Evolutionary conservation across 2,113 vertebrate genomes (phyloP).

Genomic region (Damaliscus lunatus): DNA sequence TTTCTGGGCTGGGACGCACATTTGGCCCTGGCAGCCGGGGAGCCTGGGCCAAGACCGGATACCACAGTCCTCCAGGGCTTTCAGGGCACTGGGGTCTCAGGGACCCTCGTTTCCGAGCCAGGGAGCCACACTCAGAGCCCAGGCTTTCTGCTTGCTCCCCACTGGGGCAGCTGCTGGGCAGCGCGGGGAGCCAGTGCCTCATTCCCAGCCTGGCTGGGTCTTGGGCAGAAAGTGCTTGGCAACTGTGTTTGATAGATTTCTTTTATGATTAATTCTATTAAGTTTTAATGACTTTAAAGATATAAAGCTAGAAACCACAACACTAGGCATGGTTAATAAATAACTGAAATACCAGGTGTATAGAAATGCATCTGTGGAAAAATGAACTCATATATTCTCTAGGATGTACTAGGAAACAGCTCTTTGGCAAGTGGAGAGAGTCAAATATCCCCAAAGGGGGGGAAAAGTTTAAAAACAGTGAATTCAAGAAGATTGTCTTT

Average conservation of each 20-base stretch:
- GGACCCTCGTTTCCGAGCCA: neutral
- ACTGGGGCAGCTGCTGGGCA: neutral
- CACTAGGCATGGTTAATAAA: constrained; percentile 59
- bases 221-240: neutral
- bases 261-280: constrained; percentile 73
- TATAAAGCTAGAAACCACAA: constrained; percentile 63
- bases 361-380: constrained; percentile 39
- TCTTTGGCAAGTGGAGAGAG: constrained; percentile 16
- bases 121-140: neutral
- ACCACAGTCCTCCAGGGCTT: neutral
- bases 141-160: neutral
- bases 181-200: neutral
- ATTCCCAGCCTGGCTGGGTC: neutral
- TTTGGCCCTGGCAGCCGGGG: neutral
- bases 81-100: neutral
- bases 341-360: constrained; percentile 61
- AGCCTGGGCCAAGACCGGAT: neutral
- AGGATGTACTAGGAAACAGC: neutral
- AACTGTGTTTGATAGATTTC: constrained; percentile 68
- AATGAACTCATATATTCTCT: constrained; percentile 49
- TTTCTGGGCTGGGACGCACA: neutral
- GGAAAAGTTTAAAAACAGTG: neutral
- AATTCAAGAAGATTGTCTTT: constrained; percentile 12
- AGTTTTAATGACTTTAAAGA: constrained; percentile 72
- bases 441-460: neutral